phyloP scores from a whole-genome alignment of 2,113 vertebrate species.

The Centrocercus urophasianus region DNA sequence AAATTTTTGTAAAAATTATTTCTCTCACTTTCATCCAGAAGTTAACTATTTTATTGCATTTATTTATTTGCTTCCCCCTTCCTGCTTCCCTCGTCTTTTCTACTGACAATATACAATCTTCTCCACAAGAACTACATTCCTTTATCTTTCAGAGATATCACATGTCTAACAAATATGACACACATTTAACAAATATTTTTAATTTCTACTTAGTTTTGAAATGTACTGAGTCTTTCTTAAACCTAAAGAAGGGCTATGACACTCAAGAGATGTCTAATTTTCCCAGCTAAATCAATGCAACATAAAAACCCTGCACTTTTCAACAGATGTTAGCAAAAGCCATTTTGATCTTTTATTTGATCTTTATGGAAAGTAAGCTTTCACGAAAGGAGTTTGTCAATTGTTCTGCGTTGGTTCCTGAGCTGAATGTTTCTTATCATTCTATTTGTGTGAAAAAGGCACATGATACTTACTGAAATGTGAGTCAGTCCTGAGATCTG shows the following conservation, averaged over 20 bases:
- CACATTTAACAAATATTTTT: not conserved
- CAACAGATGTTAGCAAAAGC: not conserved
- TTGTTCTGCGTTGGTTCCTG: not conserved
- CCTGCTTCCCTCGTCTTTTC: not conserved
- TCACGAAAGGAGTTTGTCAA: not conserved
- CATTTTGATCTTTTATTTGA: not conserved
- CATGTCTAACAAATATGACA: no score
- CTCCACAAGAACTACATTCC: not conserved
- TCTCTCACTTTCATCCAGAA: not conserved
- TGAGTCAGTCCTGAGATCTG: constrained; percentile 11
- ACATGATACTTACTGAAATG: not conserved
- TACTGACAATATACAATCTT: not conserved
- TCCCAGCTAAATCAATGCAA: not conserved
- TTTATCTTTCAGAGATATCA: not conserved
- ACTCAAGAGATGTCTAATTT: not conserved
- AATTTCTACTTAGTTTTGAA: not conserved
- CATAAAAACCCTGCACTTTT: not conserved
- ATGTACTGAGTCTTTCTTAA: not conserved
- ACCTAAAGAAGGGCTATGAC: not conserved
- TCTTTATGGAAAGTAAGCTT: not conserved
- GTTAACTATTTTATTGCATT: not conserved
- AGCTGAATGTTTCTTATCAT: not conserved
- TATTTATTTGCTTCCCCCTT: not conserved
- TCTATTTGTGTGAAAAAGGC: not conserved
- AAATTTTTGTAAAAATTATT: not conserved